Evolutionary conservation across 2,797 vertebrate species (phyloP).

Genomic region (Oophaga sylvatica): DNA sequence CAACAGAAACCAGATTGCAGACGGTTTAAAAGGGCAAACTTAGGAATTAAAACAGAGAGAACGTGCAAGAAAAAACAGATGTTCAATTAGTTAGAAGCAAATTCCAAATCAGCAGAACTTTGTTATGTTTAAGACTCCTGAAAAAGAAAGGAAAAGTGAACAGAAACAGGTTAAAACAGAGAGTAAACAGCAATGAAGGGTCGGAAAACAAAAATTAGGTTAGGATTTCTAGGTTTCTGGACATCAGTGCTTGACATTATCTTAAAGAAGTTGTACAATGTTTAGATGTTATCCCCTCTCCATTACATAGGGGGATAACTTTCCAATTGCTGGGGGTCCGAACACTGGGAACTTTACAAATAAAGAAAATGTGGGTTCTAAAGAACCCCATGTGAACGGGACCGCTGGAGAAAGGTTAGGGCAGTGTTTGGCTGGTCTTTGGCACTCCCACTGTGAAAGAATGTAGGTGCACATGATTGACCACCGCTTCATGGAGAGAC

Average conservation of each 20-base stretch:
- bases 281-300: too few relatives aligned
- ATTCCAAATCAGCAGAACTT: conserved; percentile 27
- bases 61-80: conserved; percentile 38
- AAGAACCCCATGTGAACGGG: too few relatives aligned
- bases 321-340: too few relatives aligned
- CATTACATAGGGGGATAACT: too few relatives aligned
- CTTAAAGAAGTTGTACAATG: not conserved
- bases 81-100: conserved; percentile 31
- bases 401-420: too few relatives aligned
- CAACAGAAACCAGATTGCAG: conserved; percentile 39
- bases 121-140: conserved; percentile 11
- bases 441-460: too few relatives aligned
- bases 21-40: conserved; percentile 35
- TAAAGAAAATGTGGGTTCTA: too few relatives aligned
- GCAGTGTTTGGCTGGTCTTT: too few relatives aligned
- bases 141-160: conserved; percentile 8
- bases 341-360: too few relatives aligned
- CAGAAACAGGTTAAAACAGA: not conserved
- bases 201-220: not conserved
- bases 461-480: too few relatives aligned
- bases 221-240: not conserved
- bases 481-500: too few relatives aligned
- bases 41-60: conserved; percentile 29
- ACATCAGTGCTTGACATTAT: not conserved
- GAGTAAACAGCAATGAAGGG: not conserved